Percentiles rank a stretch among this genome's conserved stretches.
Conservation (phyloP, 1,140 invertebrate genomes). For the Micrasema longulum region DNA sequence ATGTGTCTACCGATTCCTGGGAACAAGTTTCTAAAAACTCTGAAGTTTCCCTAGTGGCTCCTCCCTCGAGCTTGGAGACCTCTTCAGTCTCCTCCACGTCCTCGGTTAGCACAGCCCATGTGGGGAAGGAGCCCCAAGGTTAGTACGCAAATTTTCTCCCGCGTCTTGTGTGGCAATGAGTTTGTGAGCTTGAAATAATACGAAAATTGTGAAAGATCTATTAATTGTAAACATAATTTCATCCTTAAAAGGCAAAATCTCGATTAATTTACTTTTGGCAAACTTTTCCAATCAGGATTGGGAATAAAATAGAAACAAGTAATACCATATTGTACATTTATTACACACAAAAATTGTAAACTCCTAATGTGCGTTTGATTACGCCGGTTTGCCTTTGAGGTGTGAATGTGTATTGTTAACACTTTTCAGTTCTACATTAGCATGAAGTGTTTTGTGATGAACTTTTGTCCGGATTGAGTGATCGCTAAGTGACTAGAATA, state of each 20-base stretch:
- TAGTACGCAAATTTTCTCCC: constrained; percentile 24
- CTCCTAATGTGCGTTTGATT: not conserved
- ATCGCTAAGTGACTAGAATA: constrained; percentile 31
- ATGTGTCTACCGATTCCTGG: constrained; percentile 47
- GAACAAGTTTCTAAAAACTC: constrained; percentile 41
- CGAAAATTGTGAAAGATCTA: constrained; percentile 37
- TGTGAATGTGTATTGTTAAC: constrained; percentile 24
- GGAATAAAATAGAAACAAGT: too few species aligned
- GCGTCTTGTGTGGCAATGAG: constrained; percentile 34
- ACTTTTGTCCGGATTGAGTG: constrained; percentile 37
- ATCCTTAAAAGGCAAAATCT: constrained; percentile 38
- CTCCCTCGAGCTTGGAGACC: constrained; percentile 1
- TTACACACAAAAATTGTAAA: too few species aligned
- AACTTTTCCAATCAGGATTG: not conserved
- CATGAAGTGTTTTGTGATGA: constrained; percentile 42
- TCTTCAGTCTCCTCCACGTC: constrained; percentile 14
- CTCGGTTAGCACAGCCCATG: not conserved
- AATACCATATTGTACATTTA: too few species aligned
- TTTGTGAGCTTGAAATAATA: constrained; percentile 46
- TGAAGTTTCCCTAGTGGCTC: constrained; percentile 13
- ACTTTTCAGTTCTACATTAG: constrained; percentile 26
- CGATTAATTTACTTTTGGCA: constrained; percentile 4
- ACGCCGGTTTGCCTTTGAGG: constrained; percentile 30
- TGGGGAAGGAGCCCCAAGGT: constrained; percentile 38
- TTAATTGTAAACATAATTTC: constrained; percentile 22